phyloP scores from a whole-genome alignment of 2,113 vertebrate genomes.

The Sterrhoptilus dennistouni region DNA sequence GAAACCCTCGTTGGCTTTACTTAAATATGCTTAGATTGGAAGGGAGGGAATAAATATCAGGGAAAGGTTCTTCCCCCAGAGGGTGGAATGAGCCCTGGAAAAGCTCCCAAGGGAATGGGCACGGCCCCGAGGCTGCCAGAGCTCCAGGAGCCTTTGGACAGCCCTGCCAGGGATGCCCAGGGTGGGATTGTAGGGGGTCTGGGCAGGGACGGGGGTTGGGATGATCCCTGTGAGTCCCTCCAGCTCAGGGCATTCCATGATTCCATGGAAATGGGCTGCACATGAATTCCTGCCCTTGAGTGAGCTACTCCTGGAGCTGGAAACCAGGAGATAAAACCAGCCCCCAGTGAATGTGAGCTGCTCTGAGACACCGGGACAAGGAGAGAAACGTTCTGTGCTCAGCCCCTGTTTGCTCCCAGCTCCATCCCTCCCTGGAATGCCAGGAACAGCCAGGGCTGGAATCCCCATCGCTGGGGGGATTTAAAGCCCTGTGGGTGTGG shows the following conservation, averaged over 20 bases:
- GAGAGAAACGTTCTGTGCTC: fast-evolving
- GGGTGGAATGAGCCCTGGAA: too few species aligned
- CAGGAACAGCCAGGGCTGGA: background rate
- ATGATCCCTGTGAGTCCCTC: background rate
- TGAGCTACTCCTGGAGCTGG: background rate
- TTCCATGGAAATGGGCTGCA: background rate
- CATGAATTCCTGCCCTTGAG: background rate
- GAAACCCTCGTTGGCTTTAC: too few species aligned
- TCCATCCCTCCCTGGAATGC: background rate
- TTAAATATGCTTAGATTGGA: too few species aligned
- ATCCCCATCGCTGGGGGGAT: background rate
- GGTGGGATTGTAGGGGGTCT: too few species aligned
- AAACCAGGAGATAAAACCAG: background rate
- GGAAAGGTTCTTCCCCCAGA: too few species aligned
- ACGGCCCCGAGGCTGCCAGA: too few species aligned
- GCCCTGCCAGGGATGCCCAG: too few species aligned
- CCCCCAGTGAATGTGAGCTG: fast-evolving
- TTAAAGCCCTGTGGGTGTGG: background rate
- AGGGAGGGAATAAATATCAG: background rate
- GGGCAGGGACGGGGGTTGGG: fast-evolving
- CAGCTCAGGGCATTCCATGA: fast-evolving
- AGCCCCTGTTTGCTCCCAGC: background rate
- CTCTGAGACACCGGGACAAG: too few species aligned
- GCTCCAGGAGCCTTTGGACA: too few species aligned
- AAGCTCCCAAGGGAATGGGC: too few species aligned